Conservation (phyloP, 2,113 vertebrate species). For the Miniopterus natalensis region DNA sequence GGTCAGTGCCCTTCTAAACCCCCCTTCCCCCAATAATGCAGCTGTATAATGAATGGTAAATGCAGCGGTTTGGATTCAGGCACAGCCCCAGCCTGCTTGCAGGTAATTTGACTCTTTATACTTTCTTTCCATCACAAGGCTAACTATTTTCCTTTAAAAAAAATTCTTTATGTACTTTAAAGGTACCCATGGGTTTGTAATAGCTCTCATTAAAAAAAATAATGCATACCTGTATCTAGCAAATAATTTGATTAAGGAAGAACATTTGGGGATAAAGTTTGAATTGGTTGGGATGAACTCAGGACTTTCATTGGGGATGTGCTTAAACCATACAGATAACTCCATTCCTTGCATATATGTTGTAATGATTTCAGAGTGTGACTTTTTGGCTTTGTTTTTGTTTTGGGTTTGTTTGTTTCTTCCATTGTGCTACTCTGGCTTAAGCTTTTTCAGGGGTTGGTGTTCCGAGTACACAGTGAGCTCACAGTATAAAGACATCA, state of each 20-base stretch:
- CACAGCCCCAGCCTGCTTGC: constrained; percentile 86
- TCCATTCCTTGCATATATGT: constrained; percentile 78
- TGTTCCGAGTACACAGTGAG: constrained; percentile 83
- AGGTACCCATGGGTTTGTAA: constrained; percentile 66
- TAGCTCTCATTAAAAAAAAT: constrained; percentile 27
- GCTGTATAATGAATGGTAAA: constrained; percentile 87
- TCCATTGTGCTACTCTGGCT: constrained; percentile 80
- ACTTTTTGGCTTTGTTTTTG: constrained; percentile 82
- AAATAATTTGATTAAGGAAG: constrained; percentile 62
- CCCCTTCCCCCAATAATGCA: constrained; percentile 90
- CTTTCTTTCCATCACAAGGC: constrained; percentile 78
- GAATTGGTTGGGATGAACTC: constrained; percentile 63
- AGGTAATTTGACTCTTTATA: constrained; percentile 90
- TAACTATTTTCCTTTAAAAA: constrained; percentile 69
- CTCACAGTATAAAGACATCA: constrained; percentile 83
- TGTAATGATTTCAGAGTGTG: constrained; percentile 78
- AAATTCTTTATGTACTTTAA: constrained; percentile 71
- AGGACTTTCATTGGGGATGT: constrained; percentile 55
- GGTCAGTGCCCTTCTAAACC: constrained; percentile 90
- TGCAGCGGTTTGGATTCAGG: constrained; percentile 88
- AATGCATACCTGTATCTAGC: background rate
- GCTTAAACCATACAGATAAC: constrained; percentile 57
- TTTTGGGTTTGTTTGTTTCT: constrained; percentile 82
- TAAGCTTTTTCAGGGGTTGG: constrained; percentile 84
- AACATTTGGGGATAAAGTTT: constrained; percentile 54